Conservation (phyloP, 2,797 vertebrate species). For the Microhierax caerulescens region DNA sequence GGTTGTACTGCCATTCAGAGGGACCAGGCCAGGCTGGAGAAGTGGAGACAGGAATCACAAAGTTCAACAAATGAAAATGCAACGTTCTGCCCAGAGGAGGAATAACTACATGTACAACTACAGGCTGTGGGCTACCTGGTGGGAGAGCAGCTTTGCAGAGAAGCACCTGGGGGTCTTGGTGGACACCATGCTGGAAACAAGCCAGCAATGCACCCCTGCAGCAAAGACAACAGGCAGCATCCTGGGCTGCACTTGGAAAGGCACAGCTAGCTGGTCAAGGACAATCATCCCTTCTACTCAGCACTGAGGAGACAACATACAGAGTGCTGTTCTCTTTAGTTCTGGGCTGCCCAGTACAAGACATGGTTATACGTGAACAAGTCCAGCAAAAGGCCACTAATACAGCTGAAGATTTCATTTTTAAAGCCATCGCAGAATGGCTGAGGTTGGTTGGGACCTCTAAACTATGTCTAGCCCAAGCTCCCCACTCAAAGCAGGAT, state of each 20-base stretch:
- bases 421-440: not conserved
- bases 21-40: not conserved
- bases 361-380: not conserved
- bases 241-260: not conserved
- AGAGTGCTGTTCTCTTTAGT: not conserved
- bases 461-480: not conserved
- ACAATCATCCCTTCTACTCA: not conserved
- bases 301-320: not conserved
- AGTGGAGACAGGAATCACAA: not conserved
- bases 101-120: not conserved
- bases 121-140: not conserved
- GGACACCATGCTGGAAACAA: not conserved
- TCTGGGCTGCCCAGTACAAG: not conserved
- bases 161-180: not conserved
- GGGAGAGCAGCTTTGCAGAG: not conserved
- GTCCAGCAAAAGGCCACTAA: not conserved
- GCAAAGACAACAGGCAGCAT: not conserved
- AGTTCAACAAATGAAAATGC: not conserved
- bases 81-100: not conserved
- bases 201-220: not conserved
- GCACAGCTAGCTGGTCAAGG: not conserved
- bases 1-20: not conserved
- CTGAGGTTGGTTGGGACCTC: not conserved
- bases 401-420: not conserved
- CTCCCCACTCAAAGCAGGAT: not conserved